Conservation (phyloP, 2,797 vertebrate species). For the Chromis chromis region DNA sequence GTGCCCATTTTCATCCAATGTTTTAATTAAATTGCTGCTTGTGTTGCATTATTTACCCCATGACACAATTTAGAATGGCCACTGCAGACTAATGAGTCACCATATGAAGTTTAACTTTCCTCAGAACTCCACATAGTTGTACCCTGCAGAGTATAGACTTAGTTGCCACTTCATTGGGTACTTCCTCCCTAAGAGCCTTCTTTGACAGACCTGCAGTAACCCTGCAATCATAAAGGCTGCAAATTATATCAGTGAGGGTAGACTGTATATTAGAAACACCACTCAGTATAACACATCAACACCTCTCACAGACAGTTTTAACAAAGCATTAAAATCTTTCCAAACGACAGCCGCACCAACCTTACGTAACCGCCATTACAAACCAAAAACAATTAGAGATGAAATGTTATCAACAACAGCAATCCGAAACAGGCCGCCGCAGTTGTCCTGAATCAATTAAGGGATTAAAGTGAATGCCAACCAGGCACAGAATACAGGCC, state of each 20-base stretch:
- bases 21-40: constrained; percentile 6
- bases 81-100: constrained; percentile 4
- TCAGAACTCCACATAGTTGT: constrained; percentile 6
- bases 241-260: neutral
- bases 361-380: neutral
- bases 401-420: constrained; percentile 17
- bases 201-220: neutral
- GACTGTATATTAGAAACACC: constrained; percentile 1
- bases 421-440: constrained; percentile 24
- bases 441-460: constrained; percentile 37
- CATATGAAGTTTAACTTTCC: neutral
- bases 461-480: constrained; percentile 40
- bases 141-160: neutral
- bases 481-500: constrained; percentile 11
- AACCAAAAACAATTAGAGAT: constrained; percentile 16
- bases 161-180: neutral
- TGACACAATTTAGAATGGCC: neutral
- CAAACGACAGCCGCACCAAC: neutral
- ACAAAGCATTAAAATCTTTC: neutral
- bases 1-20: neutral
- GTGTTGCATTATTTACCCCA: neutral
- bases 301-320: neutral
- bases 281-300: neutral
- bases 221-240: neutral
- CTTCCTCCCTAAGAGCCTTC: neutral